Conservation (phyloP, 2,888 invertebrate species). For the Sussaba pulchella region DNA sequence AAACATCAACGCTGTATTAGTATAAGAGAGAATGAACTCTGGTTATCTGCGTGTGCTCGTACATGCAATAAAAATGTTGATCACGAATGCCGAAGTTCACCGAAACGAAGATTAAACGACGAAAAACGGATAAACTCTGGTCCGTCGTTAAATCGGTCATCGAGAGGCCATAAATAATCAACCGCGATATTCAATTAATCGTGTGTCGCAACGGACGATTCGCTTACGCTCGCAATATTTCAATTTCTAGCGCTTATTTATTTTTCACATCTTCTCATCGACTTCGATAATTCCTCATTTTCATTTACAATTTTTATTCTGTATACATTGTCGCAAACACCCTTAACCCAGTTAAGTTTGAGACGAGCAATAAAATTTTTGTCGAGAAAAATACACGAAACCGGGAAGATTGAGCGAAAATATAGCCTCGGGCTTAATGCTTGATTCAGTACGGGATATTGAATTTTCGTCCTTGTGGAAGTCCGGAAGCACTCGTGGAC, state of each 20-base stretch:
- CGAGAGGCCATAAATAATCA: conserved; percentile 6
- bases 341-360: conserved; percentile 42
- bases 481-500: conserved; percentile 17
- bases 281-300: not conserved
- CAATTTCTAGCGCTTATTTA: not conserved
- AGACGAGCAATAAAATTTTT: conserved; percentile 45
- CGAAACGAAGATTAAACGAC: conserved; percentile 17
- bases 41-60: not conserved
- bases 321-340: not conserved
- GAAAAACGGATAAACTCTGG: conserved; percentile 47
- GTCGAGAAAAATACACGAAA: conserved; percentile 35
- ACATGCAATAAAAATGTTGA: not conserved
- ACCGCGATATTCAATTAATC: conserved; percentile 47
- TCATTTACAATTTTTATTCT: not conserved
- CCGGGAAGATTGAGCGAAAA: not conserved
- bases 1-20: not conserved
- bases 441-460: conserved; percentile 47
- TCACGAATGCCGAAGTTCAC: conserved; percentile 36
- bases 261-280: too few relatives aligned
- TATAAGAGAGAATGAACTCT: conserved; percentile 18
- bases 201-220: not conserved
- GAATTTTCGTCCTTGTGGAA: conserved; percentile 50
- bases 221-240: not conserved
- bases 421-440: conserved; percentile 17
- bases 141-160: conserved; percentile 23